Conservation (phyloP, 2,113 vertebrate genomes). For the Pagrus major region DNA sequence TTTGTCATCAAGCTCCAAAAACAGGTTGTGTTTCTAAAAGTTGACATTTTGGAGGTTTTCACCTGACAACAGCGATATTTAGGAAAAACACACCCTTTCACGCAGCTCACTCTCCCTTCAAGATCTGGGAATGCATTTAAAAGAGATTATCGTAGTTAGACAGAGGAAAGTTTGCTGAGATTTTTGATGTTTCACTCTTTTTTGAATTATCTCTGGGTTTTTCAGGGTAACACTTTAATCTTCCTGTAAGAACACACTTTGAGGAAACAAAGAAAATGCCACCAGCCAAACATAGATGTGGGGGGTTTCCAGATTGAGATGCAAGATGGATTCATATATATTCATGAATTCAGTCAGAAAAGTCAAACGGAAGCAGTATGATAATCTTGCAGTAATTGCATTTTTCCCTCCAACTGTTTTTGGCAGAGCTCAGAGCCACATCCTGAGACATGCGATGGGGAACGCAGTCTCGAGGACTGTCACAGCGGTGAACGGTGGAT, state of each 20-base stretch:
- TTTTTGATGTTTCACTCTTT: constrained; percentile 30
- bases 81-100: constrained; percentile 16
- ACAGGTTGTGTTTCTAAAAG: constrained; percentile 13
- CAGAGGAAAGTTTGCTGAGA: neutral
- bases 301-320: constrained; percentile 77
- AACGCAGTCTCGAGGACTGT: constrained; percentile 21
- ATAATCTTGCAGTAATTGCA: constrained; percentile 82
- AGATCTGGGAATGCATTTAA: constrained; percentile 24
- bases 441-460: constrained; percentile 35
- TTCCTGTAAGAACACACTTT: constrained; percentile 52
- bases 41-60: constrained; percentile 44
- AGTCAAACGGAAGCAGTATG: constrained; percentile 83
- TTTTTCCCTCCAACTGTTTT: constrained; percentile 79
- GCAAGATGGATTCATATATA: constrained; percentile 83
- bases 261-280: constrained; percentile 74
- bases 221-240: constrained; percentile 52
- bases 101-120: constrained; percentile 3
- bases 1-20: constrained; percentile 46
- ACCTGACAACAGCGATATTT: constrained; percentile 57
- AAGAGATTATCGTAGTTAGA: neutral
- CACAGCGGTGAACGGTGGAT: constrained; percentile 49
- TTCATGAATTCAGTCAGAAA: constrained; percentile 83
- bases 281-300: constrained; percentile 67
- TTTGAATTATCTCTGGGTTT: constrained; percentile 31
- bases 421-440: constrained; percentile 67